phyloP scores from a whole-genome alignment of 2,113 vertebrate genomes.

The Cryptotis parvus region DNA sequence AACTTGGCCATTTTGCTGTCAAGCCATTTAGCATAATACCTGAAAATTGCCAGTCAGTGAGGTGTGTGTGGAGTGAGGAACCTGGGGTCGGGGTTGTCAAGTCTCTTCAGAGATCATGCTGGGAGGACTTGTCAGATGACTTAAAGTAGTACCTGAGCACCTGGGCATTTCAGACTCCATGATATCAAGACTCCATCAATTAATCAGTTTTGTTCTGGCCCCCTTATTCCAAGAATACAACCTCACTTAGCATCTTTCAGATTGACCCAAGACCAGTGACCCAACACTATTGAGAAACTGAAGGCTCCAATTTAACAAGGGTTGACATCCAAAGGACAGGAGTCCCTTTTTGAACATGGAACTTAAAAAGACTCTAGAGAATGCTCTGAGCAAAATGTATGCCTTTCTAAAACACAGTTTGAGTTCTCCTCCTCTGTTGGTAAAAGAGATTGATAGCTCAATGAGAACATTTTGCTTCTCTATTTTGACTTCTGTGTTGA shows the following conservation, averaged over 20 bases:
- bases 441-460: not conserved
- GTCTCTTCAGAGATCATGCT: not conserved
- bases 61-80: no score
- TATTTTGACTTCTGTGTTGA: no score
- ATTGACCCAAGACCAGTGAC: not conserved
- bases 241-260: not conserved
- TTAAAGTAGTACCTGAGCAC: not conserved
- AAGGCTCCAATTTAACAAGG: not conserved
- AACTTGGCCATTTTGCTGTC: not conserved
- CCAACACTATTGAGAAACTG: not conserved
- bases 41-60: not conserved
- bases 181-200: not conserved
- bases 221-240: no score
- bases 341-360: not conserved
- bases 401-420: not conserved
- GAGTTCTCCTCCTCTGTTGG: not conserved
- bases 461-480: not conserved
- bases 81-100: no score
- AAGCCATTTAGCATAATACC: not conserved
- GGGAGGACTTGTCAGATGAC: no score
- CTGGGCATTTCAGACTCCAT: no score
- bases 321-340: not conserved
- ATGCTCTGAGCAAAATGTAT: not conserved
- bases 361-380: not conserved
- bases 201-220: not conserved